A percentile compares a stretch with the other conserved stretches of the same genome.
phyloP scores from a whole-genome alignment of 2,888 invertebrate species.

The Folsomia manolachei region DNA sequence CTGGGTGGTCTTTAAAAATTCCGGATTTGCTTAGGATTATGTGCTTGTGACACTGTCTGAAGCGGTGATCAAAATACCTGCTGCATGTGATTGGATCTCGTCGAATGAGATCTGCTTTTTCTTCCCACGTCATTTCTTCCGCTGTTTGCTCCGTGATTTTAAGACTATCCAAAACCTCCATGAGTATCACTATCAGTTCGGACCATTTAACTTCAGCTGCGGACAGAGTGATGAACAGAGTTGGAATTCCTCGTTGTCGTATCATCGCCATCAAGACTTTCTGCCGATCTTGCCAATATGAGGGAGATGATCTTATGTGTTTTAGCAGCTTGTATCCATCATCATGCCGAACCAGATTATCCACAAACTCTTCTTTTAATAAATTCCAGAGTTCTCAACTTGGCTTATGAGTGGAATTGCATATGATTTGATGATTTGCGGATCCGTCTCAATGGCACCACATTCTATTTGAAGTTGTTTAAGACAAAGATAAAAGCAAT shows the following conservation, averaged over 20 bases:
- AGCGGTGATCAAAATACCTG: constrained; percentile 30
- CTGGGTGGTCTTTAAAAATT: too few relatives aligned
- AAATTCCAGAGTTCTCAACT: too few relatives aligned
- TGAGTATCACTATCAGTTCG: constrained; percentile 1
- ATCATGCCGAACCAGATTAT: constrained; percentile 25
- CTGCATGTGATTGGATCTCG: constrained; percentile 19
- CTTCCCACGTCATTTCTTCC: neutral
- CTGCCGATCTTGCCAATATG: constrained; percentile 21
- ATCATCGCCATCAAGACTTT: constrained; percentile 31
- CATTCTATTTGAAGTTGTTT: too few relatives aligned
- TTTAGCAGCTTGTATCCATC: constrained; percentile 24
- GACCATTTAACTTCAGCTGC: constrained; percentile 26
- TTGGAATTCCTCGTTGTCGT: constrained; percentile 18
- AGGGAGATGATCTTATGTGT: constrained; percentile 16
- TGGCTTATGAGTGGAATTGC: too few relatives aligned
- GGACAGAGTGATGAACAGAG: constrained; percentile 26
- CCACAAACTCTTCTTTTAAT: neutral
- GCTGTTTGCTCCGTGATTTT: constrained; percentile 18
- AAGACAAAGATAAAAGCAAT: too few relatives aligned
- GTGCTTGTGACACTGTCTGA: too few relatives aligned
- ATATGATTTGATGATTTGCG: too few relatives aligned
- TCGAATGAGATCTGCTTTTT: constrained; percentile 13
- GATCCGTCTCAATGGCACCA: too few relatives aligned
- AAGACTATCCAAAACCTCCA: neutral
- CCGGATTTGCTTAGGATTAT: too few relatives aligned